phyloP scores from a whole-genome alignment of 1,140 invertebrate genomes.

The Pectinophora gossypiella region DNA sequence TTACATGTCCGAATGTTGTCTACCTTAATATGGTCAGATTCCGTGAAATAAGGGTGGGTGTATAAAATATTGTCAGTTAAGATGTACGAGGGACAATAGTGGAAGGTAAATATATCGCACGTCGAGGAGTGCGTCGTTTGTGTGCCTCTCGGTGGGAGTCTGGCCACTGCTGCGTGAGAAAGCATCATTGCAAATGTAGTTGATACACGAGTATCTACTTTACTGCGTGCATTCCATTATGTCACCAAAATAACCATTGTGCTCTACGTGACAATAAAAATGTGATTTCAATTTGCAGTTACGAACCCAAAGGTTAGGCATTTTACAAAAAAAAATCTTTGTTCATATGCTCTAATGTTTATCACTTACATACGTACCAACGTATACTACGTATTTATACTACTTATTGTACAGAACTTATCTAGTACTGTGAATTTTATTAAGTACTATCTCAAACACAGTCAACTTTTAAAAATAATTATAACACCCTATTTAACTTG shows the following conservation, averaged over 20 bases:
- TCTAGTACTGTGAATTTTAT: no score
- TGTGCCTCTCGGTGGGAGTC: constrained; percentile 41
- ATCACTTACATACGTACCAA: no score
- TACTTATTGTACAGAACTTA: no score
- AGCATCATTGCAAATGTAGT: constrained; percentile 37
- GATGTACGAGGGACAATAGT: constrained; percentile 33
- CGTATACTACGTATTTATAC: no score
- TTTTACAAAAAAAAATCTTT: no score
- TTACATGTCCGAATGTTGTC: constrained; percentile 64
- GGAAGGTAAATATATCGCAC: constrained; percentile 36
- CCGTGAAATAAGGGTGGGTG: constrained; percentile 49
- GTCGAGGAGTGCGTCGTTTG: constrained; percentile 18
- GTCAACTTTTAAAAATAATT: no score
- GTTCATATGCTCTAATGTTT: no score
- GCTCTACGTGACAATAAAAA: constrained; percentile 26
- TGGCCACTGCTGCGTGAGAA: constrained; percentile 34
- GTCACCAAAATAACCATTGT: constrained; percentile 28
- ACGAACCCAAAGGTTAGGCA: no score
- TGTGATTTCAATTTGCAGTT: constrained; percentile 37
- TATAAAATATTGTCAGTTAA: constrained; percentile 47
- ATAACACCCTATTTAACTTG: no score
- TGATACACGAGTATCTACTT: constrained; percentile 17
- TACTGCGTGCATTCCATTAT: constrained; percentile 15
- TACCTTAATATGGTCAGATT: constrained; percentile 41
- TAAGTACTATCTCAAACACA: no score